Percentiles rank a stretch among this genome's conserved stretches.
Evolutionary conservation across 2,888 invertebrate genomes (phyloP).

Genomic region (Ochropleura leucogaster): DNA sequence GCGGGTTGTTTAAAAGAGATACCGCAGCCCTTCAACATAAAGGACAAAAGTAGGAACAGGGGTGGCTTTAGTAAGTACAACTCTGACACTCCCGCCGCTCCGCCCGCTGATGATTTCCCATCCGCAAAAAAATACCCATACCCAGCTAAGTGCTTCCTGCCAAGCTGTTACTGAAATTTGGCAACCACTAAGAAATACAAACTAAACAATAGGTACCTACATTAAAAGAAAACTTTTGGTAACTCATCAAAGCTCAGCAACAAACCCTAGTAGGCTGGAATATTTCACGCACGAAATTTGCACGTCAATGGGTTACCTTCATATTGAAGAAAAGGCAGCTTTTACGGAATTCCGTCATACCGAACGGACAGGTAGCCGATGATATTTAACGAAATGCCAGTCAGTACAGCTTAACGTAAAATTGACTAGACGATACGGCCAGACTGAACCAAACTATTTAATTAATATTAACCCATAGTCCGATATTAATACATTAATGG

Average conservation of each 20-base stretch:
- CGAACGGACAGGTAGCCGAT: background rate
- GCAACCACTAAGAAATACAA: background rate
- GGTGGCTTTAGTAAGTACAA: too few species aligned
- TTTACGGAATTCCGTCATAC: background rate
- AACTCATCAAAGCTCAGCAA: background rate
- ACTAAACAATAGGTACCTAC: background rate
- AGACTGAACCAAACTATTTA: background rate
- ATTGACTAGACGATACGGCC: background rate
- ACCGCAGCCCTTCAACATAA: too few species aligned
- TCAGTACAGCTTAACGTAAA: background rate
- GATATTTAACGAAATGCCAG: background rate
- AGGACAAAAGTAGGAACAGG: too few species aligned
- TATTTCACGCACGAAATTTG: too few species aligned
- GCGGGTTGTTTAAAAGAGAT: too few species aligned
- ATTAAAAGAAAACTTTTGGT: background rate
- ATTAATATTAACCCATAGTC: background rate
- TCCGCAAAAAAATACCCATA: too few species aligned
- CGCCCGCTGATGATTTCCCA: too few species aligned
- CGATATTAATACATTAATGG: background rate
- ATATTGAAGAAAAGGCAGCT: background rate
- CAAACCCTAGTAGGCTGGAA: background rate
- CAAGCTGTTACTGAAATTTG: background rate
- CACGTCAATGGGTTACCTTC: background rate
- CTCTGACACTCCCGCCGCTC: too few species aligned
- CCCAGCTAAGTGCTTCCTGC: background rate